A percentile compares a stretch with the other conserved stretches of the same genome.
Evolutionary conservation across 2,113 vertebrate genomes (phyloP).

Genomic region (Leptobrachium leishanense): DNA sequence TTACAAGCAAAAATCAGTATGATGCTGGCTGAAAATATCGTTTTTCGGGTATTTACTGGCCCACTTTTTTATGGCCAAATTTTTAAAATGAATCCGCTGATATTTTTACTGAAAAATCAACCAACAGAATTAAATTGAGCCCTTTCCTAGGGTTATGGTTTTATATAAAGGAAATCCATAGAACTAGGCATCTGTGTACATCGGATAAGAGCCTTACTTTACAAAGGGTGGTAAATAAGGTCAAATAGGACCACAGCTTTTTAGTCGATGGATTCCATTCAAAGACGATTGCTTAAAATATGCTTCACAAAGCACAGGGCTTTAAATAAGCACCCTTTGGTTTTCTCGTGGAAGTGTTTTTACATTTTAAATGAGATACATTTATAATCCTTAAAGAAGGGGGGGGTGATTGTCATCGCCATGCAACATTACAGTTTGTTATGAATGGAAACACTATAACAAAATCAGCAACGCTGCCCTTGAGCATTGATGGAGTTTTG

Average conservation of each 20-base stretch:
- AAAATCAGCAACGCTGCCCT: slow-evolving; percentile 25
- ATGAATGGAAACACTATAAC: slow-evolving; percentile 42
- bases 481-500: slow-evolving; percentile 31
- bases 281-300: not conserved
- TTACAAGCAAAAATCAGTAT: no score
- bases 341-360: slow-evolving; percentile 22
- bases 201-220: not conserved
- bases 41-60: no score
- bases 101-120: no score
- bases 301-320: not conserved
- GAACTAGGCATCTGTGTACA: not conserved
- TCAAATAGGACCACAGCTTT: not conserved
- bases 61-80: no score
- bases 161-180: no score
- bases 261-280: not conserved
- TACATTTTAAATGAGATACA: slow-evolving; percentile 27
- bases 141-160: no score
- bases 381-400: slow-evolving; percentile 41
- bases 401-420: slow-evolving; percentile 32
- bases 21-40: no score
- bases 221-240: not conserved
- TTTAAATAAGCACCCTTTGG: not conserved
- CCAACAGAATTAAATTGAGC: no score
- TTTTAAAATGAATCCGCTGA: no score
- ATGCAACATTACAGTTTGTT: slow-evolving; percentile 25